These are phyloP conservation scores for Mus pahari DNA, from an alignment of 2,113 vertebrate species.

Conservation along the genomic window DNA sequence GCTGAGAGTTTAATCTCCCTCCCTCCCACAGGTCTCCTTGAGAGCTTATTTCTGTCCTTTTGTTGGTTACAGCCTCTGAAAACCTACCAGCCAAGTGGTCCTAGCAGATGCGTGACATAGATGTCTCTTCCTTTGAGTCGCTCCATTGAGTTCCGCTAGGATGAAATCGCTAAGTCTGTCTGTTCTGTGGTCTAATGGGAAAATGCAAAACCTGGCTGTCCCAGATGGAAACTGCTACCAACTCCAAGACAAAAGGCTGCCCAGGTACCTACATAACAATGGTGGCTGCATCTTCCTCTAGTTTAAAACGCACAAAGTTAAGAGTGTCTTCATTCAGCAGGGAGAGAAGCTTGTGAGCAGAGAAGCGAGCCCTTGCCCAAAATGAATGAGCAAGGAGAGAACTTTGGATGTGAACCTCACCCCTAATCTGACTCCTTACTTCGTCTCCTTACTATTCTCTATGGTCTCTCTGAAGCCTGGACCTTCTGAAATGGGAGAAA, in stretches of 20 bases:
- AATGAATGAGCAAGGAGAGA: not conserved
- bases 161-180: not conserved
- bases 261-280: not conserved
- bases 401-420: not conserved
- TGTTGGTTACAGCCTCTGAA: not conserved
- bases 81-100: not conserved
- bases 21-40: not conserved
- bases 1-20: not conserved
- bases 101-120: not conserved
- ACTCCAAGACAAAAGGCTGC: not conserved
- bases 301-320: conserved; percentile 19
- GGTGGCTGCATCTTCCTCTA: not conserved
- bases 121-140: not conserved
- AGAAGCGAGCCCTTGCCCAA: not conserved
- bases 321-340: not conserved
- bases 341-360: conserved; percentile 1
- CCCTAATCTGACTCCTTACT: not conserved
- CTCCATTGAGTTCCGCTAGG: not conserved
- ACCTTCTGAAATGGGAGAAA: not conserved
- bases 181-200: not conserved
- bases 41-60: conserved; percentile 10
- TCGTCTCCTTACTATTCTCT: not conserved
- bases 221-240: not conserved
- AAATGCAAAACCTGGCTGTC: not conserved
- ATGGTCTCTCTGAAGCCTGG: not conserved